Conservation (phyloP, 2,113 vertebrate species). For the Eolophus roseicapilla region DNA sequence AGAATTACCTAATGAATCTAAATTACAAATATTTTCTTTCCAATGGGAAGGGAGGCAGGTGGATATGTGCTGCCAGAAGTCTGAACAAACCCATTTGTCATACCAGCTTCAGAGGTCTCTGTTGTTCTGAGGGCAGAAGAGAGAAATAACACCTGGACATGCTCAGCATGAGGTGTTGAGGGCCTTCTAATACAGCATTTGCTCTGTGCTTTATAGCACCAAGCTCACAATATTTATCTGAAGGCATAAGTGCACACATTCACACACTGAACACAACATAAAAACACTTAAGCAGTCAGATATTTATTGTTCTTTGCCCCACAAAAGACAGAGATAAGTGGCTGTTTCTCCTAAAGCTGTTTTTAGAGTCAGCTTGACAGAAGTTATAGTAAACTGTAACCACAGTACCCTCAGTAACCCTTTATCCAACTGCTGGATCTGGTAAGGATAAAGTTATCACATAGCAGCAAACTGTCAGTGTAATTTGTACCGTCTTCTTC, state of each 20-base stretch:
- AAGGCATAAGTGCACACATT: background rate
- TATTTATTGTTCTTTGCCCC: background rate
- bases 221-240: background rate
- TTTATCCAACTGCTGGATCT: background rate
- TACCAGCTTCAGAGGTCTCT: background rate
- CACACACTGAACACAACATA: background rate
- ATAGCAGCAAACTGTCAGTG: background rate
- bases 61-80: background rate
- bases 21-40: conserved; percentile 18
- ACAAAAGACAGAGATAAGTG: background rate
- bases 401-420: background rate
- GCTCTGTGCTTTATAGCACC: background rate
- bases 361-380: background rate
- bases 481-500: background rate
- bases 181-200: background rate
- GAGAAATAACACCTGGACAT: background rate
- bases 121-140: background rate
- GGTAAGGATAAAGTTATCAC: background rate
- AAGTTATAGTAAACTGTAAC: background rate
- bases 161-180: background rate
- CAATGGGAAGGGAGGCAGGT: background rate
- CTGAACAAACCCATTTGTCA: background rate
- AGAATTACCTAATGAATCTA: background rate
- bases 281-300: background rate
- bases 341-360: background rate